A percentile compares a stretch with the other conserved stretches of the same genome.
Evolutionary conservation across 2,888 invertebrate species (phyloP).

Genomic region (Brachyopa scutellaris): DNA sequence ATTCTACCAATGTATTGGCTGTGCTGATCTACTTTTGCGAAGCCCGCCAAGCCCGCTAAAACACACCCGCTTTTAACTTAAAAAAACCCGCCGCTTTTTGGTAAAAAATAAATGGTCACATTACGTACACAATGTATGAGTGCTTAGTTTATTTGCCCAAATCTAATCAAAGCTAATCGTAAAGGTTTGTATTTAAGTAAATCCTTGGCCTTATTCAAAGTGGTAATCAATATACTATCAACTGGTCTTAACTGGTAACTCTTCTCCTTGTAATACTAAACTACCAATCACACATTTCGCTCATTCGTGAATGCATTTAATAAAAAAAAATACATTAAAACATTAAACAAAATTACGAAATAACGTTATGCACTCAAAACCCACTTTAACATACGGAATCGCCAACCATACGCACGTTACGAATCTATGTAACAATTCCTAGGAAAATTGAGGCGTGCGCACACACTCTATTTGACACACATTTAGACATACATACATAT

Average conservation of each 20-base stretch:
- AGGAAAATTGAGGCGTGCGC: slow-evolving; percentile 30
- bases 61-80: too few relatives aligned
- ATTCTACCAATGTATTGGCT: too few relatives aligned
- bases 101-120: too few relatives aligned
- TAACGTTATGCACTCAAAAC: too few relatives aligned
- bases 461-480: slow-evolving; percentile 24
- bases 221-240: neutral
- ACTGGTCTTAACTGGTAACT: neutral
- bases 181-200: too few relatives aligned
- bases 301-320: neutral
- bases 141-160: too few relatives aligned
- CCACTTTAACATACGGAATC: neutral
- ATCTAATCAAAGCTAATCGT: too few relatives aligned
- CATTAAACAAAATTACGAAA: neutral
- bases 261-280: neutral
- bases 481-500: slow-evolving; percentile 10
- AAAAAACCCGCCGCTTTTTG: too few relatives aligned
- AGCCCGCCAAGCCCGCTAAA: too few relatives aligned
- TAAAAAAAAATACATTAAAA: neutral
- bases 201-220: too few relatives aligned
- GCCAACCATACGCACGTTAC: neutral
- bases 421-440: slow-evolving; percentile 15
- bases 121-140: too few relatives aligned
- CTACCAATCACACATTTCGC: neutral
- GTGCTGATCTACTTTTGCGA: too few relatives aligned